A percentile compares a stretch with the other conserved stretches of the same genome.
Evolutionary conservation across 2,113 vertebrate genomes (phyloP).

Genomic region (Zingel zingel): DNA sequence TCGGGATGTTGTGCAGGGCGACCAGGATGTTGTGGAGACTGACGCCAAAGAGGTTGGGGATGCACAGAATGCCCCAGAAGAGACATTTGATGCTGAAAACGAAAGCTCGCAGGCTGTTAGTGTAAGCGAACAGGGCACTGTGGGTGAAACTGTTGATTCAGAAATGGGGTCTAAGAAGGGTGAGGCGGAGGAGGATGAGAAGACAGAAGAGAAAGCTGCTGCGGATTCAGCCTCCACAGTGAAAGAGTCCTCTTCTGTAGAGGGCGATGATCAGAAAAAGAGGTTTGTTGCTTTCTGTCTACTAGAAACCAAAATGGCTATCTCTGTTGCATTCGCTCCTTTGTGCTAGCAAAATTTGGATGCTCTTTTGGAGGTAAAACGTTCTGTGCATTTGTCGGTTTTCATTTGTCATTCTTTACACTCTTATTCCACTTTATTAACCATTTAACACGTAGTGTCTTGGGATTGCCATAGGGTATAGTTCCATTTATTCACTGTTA

Average conservation of each 20-base stretch:
- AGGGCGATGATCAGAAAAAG: constrained; percentile 99
- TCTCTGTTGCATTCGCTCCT: constrained; percentile 93
- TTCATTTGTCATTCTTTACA: constrained; percentile 69
- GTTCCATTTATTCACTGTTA: constrained; percentile 55
- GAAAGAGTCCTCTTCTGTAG: constrained; percentile 97
- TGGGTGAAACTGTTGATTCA: constrained; percentile 86
- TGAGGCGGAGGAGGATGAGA: constrained; percentile 92
- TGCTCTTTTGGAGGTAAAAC: constrained; percentile 84
- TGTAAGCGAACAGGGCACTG: constrained; percentile 84
- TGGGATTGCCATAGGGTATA: constrained; percentile 58
- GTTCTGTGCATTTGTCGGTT: constrained; percentile 76
- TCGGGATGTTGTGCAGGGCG: constrained; percentile 87
- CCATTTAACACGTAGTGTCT: constrained; percentile 63
- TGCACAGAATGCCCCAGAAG: constrained; percentile 85
- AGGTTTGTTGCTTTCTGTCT: constrained; percentile 99
- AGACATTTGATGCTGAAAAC: constrained; percentile 87
- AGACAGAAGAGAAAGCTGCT: constrained; percentile 89
- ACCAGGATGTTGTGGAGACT: constrained; percentile 86
- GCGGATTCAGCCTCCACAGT: constrained; percentile 89
- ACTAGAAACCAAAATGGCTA: constrained; percentile 95
- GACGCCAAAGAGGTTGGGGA: constrained; percentile 86
- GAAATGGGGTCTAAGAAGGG: constrained; percentile 89
- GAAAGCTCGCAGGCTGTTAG: constrained; percentile 90
- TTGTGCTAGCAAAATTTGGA: constrained; percentile 85
- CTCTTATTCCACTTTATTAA: constrained; percentile 65